Percentiles rank a stretch among this genome's conserved stretches.
Evolutionary conservation across 1,140 invertebrate species (phyloP).

Genomic region (Vanessa atalanta): DNA sequence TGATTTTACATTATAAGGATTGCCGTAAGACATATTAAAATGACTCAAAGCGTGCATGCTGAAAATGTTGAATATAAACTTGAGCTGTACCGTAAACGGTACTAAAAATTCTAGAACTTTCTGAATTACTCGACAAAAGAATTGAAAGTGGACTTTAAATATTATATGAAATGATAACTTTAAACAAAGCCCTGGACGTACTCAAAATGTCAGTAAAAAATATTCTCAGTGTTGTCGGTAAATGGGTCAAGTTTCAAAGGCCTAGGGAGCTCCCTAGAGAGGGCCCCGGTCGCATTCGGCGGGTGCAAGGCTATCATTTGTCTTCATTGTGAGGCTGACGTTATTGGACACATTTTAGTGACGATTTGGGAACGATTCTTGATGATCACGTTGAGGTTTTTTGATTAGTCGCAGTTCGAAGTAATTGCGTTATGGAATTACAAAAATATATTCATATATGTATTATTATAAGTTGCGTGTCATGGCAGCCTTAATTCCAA

Average conservation of each 20-base stretch:
- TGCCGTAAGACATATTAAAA: too few relatives aligned
- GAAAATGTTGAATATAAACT: too few relatives aligned
- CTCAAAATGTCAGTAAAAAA: slow-evolving; percentile 1
- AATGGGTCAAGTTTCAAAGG: slow-evolving; percentile 46
- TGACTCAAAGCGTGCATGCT: too few relatives aligned
- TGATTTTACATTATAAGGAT: too few relatives aligned
- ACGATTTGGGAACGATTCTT: slow-evolving; percentile 18
- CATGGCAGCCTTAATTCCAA: too few relatives aligned
- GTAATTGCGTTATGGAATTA: too few relatives aligned
- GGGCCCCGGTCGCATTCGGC: slow-evolving; percentile 18
- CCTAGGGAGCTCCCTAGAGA: slow-evolving; percentile 16
- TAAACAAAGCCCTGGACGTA: not conserved
- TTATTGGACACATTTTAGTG: slow-evolving; percentile 26
- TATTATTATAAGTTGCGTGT: too few relatives aligned
- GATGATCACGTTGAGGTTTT: slow-evolving; percentile 11
- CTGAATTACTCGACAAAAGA: not conserved
- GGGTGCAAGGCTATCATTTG: slow-evolving; percentile 35
- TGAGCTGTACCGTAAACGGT: too few relatives aligned
- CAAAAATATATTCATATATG: too few relatives aligned
- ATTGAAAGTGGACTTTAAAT: not conserved
- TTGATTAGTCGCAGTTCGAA: not conserved
- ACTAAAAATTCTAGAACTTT: too few relatives aligned
- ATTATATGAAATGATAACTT: slow-evolving; percentile 6
- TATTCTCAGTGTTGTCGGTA: slow-evolving; percentile 20
- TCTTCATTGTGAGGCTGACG: slow-evolving; percentile 43